Conservation (phyloP, 2,888 invertebrate species). For the Ophion ellenae region DNA sequence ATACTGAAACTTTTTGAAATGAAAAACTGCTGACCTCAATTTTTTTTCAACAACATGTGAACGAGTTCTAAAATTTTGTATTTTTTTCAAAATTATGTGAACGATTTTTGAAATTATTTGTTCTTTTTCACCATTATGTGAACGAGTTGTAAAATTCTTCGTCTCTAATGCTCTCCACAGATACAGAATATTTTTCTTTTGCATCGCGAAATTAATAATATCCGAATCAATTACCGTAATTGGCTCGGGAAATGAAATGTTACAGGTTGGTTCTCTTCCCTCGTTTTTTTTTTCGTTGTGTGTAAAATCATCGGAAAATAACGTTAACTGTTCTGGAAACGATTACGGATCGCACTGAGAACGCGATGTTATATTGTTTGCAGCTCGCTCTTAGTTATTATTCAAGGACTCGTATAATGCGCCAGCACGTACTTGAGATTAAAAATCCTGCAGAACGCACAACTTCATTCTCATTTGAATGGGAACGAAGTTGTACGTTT, state of each 20-base stretch:
- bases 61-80: no score
- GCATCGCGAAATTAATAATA: neutral
- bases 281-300: neutral
- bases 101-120: no score
- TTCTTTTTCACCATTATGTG: no score
- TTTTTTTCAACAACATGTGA: no score
- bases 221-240: slow-evolving; percentile 39
- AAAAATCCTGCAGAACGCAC: neutral
- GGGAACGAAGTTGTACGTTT: slow-evolving; percentile 40
- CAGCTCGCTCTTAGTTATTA: slow-evolving; percentile 49
- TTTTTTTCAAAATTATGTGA: no score
- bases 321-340: slow-evolving; percentile 51
- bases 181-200: slow-evolving; percentile 1
- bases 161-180: neutral
- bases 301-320: neutral
- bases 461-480: neutral
- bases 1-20: no score
- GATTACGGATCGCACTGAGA: slow-evolving; percentile 44
- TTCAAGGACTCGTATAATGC: slow-evolving; percentile 51
- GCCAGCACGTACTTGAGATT: neutral
- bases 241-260: neutral
- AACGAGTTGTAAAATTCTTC: no score
- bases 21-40: no score
- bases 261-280: neutral
- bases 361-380: slow-evolving; percentile 20